Conservation (phyloP, 2,888 invertebrate genomes). For the Euzetes globulus region DNA sequence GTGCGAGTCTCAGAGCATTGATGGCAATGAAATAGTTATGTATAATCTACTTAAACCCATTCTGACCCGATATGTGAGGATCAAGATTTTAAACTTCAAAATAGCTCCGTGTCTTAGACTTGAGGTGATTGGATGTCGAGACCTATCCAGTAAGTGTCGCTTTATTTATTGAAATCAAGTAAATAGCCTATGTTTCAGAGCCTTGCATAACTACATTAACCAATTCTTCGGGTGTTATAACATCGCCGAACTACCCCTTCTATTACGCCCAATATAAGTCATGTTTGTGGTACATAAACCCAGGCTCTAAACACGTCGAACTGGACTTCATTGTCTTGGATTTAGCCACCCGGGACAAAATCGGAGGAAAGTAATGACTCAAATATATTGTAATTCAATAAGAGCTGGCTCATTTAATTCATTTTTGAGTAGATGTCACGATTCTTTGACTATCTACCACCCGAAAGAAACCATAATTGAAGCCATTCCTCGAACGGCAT, state of each 20-base stretch:
- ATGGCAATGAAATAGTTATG: slow-evolving; percentile 42
- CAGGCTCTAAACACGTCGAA: slow-evolving; percentile 42
- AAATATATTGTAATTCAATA: background rate
- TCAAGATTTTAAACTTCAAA: slow-evolving; percentile 41
- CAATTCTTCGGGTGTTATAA: slow-evolving; percentile 28
- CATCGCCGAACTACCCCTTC: slow-evolving; percentile 39
- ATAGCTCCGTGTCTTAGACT: slow-evolving; percentile 42
- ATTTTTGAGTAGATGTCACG: slow-evolving; percentile 28
- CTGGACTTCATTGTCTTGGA: slow-evolving; percentile 43
- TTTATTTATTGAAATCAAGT: background rate
- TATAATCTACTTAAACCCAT: slow-evolving; percentile 43
- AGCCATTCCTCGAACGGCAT: background rate
- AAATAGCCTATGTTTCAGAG: background rate
- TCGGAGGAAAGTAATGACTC: slow-evolving; percentile 14
- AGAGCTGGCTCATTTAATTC: background rate
- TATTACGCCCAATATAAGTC: slow-evolving; percentile 44
- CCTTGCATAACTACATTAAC: slow-evolving; percentile 17
- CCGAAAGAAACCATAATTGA: slow-evolving; percentile 30
- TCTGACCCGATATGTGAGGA: slow-evolving; percentile 41
- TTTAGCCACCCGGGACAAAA: slow-evolving; percentile 41
- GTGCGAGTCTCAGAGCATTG: slow-evolving; percentile 40
- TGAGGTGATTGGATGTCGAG: slow-evolving; percentile 43
- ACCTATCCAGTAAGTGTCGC: slow-evolving; percentile 40
- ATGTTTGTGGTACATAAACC: slow-evolving; percentile 43
- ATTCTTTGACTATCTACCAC: slow-evolving; percentile 29